Evolutionary conservation across 1,140 invertebrate species (phyloP).

Genomic region (Arion vulgaris): DNA sequence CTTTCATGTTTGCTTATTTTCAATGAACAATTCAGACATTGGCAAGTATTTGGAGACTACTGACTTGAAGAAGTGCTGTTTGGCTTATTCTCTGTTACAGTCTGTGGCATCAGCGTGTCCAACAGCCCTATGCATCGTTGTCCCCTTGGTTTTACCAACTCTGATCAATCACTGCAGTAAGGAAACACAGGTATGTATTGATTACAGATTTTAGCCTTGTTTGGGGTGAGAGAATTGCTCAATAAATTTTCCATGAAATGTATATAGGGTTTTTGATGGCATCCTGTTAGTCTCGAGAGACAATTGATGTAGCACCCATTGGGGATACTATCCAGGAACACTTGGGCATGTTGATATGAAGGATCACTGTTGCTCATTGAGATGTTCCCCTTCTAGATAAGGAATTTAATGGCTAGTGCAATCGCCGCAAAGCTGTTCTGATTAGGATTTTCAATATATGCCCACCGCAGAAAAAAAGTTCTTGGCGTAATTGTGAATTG

Average conservation of each 20-base stretch:
- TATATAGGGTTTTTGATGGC: too few relatives aligned
- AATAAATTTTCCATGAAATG: neutral
- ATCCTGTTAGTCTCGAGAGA: too few relatives aligned
- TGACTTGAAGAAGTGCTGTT: slow-evolving; percentile 25
- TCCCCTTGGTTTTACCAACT: slow-evolving; percentile 21
- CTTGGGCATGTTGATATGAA: too few relatives aligned
- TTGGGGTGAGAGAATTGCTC: neutral
- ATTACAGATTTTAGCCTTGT: neutral
- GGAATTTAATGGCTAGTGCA: too few relatives aligned
- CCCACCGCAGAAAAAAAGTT: too few relatives aligned
- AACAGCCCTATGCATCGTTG: neutral
- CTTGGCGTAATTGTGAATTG: too few relatives aligned
- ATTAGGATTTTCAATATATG: too few relatives aligned
- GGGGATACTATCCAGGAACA: too few relatives aligned
- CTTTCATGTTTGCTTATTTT: neutral
- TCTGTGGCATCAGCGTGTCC: slow-evolving; percentile 12
- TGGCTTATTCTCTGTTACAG: slow-evolving; percentile 19
- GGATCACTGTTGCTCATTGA: too few relatives aligned
- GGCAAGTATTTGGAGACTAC: slow-evolving; percentile 20
- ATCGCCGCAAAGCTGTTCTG: too few relatives aligned
- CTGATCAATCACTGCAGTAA: slow-evolving; percentile 13
- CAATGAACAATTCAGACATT: slow-evolving; percentile 10
- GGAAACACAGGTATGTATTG: slow-evolving; percentile 6
- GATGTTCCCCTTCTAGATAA: too few relatives aligned
- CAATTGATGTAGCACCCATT: too few relatives aligned